A percentile compares a stretch with the other conserved stretches of the same genome.
Conservation (phyloP, 2,888 invertebrate genomes). For the Patella ulyssiponensis region DNA sequence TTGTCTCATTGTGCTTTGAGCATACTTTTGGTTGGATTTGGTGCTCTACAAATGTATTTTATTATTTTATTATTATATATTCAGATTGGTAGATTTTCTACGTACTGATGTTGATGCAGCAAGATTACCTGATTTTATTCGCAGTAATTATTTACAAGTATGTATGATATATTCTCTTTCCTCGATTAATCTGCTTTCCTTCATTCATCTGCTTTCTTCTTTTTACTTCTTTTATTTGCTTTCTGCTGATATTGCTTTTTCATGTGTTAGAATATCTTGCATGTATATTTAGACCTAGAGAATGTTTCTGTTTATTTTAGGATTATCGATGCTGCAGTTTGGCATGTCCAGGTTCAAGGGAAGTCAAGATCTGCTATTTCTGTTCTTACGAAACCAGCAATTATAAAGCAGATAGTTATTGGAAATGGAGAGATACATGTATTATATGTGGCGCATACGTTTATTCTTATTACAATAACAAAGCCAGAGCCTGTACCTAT, state of each 20-base stretch:
- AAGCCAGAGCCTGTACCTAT: constrained; percentile 17
- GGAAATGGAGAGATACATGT: constrained; percentile 23
- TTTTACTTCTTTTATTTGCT: too few species aligned
- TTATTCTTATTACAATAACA: background rate
- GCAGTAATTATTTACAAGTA: constrained; percentile 47
- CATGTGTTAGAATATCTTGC: too few species aligned
- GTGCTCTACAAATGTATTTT: too few species aligned
- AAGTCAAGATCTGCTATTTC: constrained; percentile 22
- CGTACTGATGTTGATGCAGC: constrained; percentile 42
- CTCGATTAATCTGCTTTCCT: too few species aligned
- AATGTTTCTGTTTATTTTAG: constrained; percentile 14
- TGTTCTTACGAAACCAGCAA: constrained; percentile 20
- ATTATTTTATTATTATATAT: constrained; percentile 1
- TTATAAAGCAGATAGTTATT: constrained; percentile 1
- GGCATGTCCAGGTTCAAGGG: constrained; percentile 19
- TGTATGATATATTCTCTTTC: constrained; percentile 8
- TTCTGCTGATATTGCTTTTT: too few species aligned
- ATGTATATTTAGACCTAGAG: too few species aligned
- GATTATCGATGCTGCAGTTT: constrained; percentile 23
- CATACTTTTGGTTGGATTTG: too few species aligned
- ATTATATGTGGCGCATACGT: constrained; percentile 30
- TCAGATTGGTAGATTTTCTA: constrained; percentile 48
- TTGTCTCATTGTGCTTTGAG: too few species aligned
- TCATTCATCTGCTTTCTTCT: too few species aligned
- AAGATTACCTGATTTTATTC: constrained; percentile 36